Evolutionary conservation across 2,113 vertebrate species (phyloP).

Genomic region (Tylochromis polylepis): DNA sequence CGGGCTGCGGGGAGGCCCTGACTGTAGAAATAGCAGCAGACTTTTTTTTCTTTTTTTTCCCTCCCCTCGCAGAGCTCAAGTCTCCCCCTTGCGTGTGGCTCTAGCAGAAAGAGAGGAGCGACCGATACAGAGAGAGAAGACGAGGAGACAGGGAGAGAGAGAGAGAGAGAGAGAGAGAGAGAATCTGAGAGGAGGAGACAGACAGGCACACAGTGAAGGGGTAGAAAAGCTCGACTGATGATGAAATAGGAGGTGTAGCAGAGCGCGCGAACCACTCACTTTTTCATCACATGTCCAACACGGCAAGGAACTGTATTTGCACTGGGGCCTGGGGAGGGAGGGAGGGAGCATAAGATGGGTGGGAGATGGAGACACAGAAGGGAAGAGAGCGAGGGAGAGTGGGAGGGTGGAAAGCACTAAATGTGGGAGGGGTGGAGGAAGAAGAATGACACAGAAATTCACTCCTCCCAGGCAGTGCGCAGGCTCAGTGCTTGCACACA

Average conservation of each 20-base stretch:
- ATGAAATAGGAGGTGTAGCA: conserved; percentile 80
- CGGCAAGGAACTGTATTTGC: conserved; percentile 71
- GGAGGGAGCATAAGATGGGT: conserved; percentile 39
- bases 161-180: conserved; percentile 50
- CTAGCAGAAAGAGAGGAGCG: conserved; percentile 71
- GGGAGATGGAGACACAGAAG: conserved; percentile 42
- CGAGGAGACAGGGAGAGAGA: conserved; percentile 44
- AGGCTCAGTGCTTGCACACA: conserved; percentile 66
- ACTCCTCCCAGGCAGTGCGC: conserved; percentile 67
- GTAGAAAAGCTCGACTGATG: conserved; percentile 73
- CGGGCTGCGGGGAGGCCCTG: conserved; percentile 84
- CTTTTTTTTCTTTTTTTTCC: conserved; percentile 22
- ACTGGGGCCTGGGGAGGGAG: conserved; percentile 56
- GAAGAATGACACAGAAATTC: conserved; percentile 69
- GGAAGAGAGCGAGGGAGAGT: conserved; percentile 39
- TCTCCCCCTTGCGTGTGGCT: conserved; percentile 78
- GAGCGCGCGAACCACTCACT: conserved; percentile 72
- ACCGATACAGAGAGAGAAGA: conserved; percentile 63
- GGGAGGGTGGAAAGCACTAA: conserved; percentile 47
- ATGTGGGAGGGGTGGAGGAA: conserved; percentile 58
- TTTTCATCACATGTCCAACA: conserved; percentile 76
- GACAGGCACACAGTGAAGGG: conserved; percentile 63
- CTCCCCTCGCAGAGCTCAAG: conserved; percentile 59
- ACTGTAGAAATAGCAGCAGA: conserved; percentile 78
- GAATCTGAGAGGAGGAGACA: conserved; percentile 49